Evolutionary conservation across 2,888 invertebrate species (phyloP), one percentile per base, ranked within the genome.

Genomic region (Euplexia lucipara): DNA sequence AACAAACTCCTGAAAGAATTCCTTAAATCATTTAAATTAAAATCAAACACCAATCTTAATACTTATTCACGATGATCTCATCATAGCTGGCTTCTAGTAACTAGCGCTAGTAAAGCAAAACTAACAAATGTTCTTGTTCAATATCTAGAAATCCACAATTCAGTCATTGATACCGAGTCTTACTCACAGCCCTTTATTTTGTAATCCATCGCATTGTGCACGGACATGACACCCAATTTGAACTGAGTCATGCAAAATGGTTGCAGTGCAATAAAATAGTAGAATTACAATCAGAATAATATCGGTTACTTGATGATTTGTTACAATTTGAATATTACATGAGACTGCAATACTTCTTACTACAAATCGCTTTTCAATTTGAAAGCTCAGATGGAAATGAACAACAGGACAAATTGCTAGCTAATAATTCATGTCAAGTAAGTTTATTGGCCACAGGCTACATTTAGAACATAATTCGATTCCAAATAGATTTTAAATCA

Each of bases 231-330:
- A 67, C 66, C 57, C 48, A 60, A 73, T 70, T 65, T 45, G 14
- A 48, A 45, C 44, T 75, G 69, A 78, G 61, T 79, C 76, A 79
- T 63, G 44, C 37, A 30, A 60, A 78, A 51, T 60, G 1, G 51
- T 48, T 45, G 52, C 39, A 57, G 26, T 14, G 9, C 45, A 63
- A 70, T 78, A 73, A 78, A 70, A 0, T 58, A 1, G 8, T 37
- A 18, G 34, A 52, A 57, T 70, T 60, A 75, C 35, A 56, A 14
- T 59, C 48, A 3, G 16, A 41, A 45, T 57, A 63, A 47, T 66
- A 61, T 67, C 63, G 20, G 32, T 51, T 44, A 35, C 52, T 57
- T 37, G 65, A 48, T 52, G 75, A 75, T 65, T 75, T 65, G 74
- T 62, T 52, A 26, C 39, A 56, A 59, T 54, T 69, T 34, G 18